Evolutionary conservation across 2,888 invertebrate species (phyloP), one percentile per base, ranked within the genome.

Genomic region (Ptilodon capucinus): DNA sequence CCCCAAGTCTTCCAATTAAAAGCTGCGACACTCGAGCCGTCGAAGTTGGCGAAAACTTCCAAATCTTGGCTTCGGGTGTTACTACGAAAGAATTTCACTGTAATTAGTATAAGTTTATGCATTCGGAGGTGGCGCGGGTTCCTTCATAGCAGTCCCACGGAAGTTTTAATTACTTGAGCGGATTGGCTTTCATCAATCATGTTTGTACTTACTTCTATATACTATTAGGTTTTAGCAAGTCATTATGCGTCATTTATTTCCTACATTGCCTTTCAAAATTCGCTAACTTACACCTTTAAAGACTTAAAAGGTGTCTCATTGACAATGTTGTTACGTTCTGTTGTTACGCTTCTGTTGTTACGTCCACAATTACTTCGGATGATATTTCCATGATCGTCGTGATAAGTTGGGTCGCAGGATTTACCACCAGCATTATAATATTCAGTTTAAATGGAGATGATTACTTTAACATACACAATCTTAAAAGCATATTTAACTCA

Each of bases 41-140:
- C 79, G 76, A 86, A 88, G 74, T 87, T 86, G 61, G 70, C 65
- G 72, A 73, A 70, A 84, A 86, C 78, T 88, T 85, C 82, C 82
- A 84, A 87, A 88, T 87, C 86, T 87, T 83, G 70, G 74, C 35
- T 13, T 76, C 79, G 54, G 71, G 75, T 66, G 79, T 68, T 69
- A 71, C 80, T 78, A 59, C 64, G 81, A 86, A 90, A 90, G 88
- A 90, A 89, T 90, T 86, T 74, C 76, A 76, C 75, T 72, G 76
- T 89, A 89, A 90, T 90, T 89, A 87, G 88, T 81, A 82, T 82
- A 90, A 89, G 86, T 90, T 88, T 87, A 89, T 89, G 84, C 85
- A 87, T 82, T 82, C 71, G 71, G 68, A 81, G 79, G 81, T 79
- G 68, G 72, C 64, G 60, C 64, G 55, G 57, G 64, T 60, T 61